Conservation (phyloP, 2,888 invertebrate genomes). For the Acanthosepion pharaonis region DNA sequence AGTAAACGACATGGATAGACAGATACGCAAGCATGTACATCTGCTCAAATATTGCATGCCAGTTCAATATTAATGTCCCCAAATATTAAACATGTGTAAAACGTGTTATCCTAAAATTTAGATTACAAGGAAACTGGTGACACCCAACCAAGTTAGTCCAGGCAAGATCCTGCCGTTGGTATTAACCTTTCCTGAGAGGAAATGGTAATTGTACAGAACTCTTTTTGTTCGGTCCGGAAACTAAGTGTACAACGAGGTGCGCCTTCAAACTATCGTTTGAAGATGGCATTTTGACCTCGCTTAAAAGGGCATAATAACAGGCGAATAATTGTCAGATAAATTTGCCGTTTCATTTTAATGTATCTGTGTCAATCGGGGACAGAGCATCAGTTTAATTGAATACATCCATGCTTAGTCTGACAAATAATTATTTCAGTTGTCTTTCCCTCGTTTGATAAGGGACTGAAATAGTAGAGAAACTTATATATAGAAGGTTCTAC, state of each 20-base stretch:
- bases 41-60: too few relatives aligned
- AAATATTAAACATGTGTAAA: not conserved
- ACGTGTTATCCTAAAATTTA: not conserved
- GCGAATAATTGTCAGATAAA: not conserved
- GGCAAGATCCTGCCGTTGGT: not conserved
- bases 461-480: too few relatives aligned
- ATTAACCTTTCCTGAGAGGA: not conserved
- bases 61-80: too few relatives aligned
- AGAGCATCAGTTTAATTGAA: not conserved
- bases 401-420: not conserved
- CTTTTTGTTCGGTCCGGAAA: not conserved
- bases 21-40: too few relatives aligned
- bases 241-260: not conserved
- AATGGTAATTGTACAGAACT: not conserved
- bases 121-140: not conserved
- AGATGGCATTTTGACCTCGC: not conserved
- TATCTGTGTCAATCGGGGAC: not conserved
- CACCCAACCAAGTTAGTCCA: not conserved
- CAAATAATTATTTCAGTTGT: not conserved
- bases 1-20: too few relatives aligned
- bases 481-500: too few relatives aligned
- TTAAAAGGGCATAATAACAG: not conserved
- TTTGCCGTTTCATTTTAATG: not conserved
- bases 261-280: not conserved
- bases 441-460: too few relatives aligned